Evolutionary conservation across 2,113 vertebrate genomes (phyloP).

Genomic region (Xenopus tropicalis): UCB_Xtro_10.0 CM004451.2:55989501-55990000

Average conservation of each 20-base stretch:
- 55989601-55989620: neutral
- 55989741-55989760: conserved; percentile 61
- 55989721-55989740: conserved; percentile 56
- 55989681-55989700: conserved; percentile 45
- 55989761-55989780: conserved; percentile 75
- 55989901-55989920: conserved; percentile 66
- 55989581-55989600: neutral
- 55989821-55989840: conserved; percentile 64
- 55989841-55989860: conserved; percentile 60
- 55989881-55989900: conserved; percentile 62
- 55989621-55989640: no score
- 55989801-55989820: conserved; percentile 92
- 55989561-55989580: no score
- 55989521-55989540: no score
- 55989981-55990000: conserved; percentile 44
- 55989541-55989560: no score
- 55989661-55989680: conserved; percentile 13
- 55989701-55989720: conserved; percentile 56
- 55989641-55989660: neutral
- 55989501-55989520: no score
- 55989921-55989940: conserved; percentile 59
- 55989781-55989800: conserved; percentile 97
- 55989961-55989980: conserved; percentile 48
- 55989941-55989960: conserved; percentile 51
- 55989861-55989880: conserved; percentile 55